Base-by-base conservation (phyloP, 2,888 invertebrate species). In the Xestia xanthographa region DNA sequence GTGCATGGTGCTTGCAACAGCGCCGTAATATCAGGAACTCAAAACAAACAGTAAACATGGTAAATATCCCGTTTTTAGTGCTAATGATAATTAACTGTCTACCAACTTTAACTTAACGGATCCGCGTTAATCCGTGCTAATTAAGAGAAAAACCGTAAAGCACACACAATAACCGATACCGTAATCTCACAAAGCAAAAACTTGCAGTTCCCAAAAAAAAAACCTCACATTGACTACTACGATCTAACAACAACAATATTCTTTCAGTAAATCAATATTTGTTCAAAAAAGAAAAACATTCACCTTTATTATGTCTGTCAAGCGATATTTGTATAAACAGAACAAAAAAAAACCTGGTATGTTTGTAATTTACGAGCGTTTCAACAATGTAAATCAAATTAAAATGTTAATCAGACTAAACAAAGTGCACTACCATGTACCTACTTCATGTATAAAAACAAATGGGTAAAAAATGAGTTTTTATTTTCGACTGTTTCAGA, bases 231-330 rank as follows among this genome's bases (percentile, higher is more conserved):
- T 56, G 17, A 50, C 17, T 67, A 66, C 4, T 66, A 43, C 20
- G 50, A 56, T n/a, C 29, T 14, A 34, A 11, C 14, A 14, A 22
- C 2, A 67, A 73, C 65, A 69, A 50, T 9, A 38, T 66, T 58
- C n/a, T 75, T 84, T 66, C 41, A 74, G 60, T 62, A 72, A 62
- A 41, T 72, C 22, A 85, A 85, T 81, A 77, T 85, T 82, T 71
- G 43, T 58, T 53, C 22, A 58, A 29, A 50, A 68, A 77, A 74
- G 65, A 77, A 68, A 81, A 85, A 74, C 75, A 71, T 38, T 2
- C 45, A 62, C 12, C 20, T 53, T 60, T 50, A 83, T 82, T 68
- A 68, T 70, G 56, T 84, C 84, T 82, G 71, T 66, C 65, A 71
- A 73, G 29, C 45, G 12, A 58, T 73, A 60, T 81, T 81, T 82